Conservation (phyloP, 2,113 vertebrate species). For the Serilophus lunatus region DNA sequence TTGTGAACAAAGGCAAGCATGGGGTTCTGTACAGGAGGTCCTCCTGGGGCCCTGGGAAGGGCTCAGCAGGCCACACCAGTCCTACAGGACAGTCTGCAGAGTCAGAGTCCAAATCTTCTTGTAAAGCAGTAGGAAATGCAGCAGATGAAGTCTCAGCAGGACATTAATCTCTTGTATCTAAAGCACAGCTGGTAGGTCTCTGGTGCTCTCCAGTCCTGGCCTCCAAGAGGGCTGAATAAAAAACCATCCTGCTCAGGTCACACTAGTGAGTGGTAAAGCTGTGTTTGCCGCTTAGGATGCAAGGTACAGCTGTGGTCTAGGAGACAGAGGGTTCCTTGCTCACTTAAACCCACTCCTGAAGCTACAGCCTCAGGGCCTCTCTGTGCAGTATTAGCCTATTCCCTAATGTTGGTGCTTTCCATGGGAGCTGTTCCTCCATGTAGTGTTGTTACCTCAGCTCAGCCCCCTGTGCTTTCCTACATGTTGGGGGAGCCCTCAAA, state of each 20-base stretch:
- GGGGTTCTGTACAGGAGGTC: neutral
- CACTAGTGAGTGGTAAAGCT: neutral
- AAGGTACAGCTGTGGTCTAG: neutral
- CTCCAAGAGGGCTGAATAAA: neutral
- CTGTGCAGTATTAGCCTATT: neutral
- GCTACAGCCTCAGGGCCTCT: neutral
- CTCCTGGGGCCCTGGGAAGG: neutral
- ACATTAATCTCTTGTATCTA: neutral
- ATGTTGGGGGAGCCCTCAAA: neutral
- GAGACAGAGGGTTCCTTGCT: neutral
- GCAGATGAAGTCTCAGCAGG: neutral
- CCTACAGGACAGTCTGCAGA: neutral
- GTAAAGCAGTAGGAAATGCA: neutral
- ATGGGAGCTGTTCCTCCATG: neutral
- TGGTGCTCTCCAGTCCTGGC: neutral
- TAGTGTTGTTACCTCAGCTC: neutral
- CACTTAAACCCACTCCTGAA: neutral
- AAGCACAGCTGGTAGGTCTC: neutral
- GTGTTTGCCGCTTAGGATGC: neutral
- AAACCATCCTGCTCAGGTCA: neutral
- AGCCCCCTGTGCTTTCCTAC: neutral
- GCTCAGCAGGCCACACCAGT: neutral
- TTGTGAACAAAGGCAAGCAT: fast-evolving
- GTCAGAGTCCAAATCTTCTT: neutral
- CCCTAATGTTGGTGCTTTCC: neutral